Conservation (phyloP, 2,888 invertebrate genomes). For the Ceratothoa steindachneri region DNA sequence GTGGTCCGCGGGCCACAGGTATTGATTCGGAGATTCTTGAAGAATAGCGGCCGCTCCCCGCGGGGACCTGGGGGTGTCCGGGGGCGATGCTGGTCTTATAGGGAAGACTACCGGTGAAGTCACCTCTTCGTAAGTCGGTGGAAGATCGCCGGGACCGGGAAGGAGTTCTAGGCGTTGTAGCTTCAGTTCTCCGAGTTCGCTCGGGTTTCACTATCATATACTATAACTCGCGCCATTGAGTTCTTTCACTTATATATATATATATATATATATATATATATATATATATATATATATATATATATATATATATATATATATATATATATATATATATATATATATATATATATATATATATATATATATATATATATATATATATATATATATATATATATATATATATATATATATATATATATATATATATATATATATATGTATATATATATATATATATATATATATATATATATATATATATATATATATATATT, state of each 20-base stretch:
- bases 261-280: neutral
- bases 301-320: neutral
- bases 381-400: constrained; percentile 17
- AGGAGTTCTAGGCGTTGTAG: no score
- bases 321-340: constrained; percentile 9
- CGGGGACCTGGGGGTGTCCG: no score
- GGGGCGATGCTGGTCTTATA: no score
- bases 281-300: neutral
- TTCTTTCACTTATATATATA: neutral
- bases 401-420: constrained; percentile 19
- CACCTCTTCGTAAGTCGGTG: no score
- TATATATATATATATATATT: constrained; percentile 7
- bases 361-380: neutral
- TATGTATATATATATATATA: constrained; percentile 17
- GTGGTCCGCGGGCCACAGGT: no score
- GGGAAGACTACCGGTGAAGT: no score
- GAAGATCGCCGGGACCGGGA: no score
- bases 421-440: constrained; percentile 16
- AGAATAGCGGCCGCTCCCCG: no score
- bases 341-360: constrained; percentile 11
- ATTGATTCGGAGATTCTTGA: no score
- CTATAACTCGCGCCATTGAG: no score
- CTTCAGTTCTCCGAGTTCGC: no score
- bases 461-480: constrained; percentile 11
- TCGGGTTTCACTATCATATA: no score